Base-by-base conservation (phyloP, 2,888 invertebrate species). In the Euzetes globulus region DNA sequence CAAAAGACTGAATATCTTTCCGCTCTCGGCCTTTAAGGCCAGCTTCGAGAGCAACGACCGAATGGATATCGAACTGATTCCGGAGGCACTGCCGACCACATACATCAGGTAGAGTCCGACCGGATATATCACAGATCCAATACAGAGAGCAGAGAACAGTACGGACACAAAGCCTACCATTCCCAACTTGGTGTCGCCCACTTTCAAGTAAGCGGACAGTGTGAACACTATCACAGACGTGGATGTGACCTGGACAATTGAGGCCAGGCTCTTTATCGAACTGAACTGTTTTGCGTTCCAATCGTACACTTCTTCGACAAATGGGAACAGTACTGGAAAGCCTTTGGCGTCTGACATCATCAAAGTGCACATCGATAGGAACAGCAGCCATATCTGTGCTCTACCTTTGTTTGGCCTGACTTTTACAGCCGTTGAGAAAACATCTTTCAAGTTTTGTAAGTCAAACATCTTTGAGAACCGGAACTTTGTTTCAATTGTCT, bases 271-370 rank as follows among this genome's bases (percentile, higher is more conserved):
- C 13, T 71, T 52, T 15, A 71, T 45, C 17, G 2, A 1, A 33
- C 37, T 71, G 29, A 55, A 71, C 15, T 25, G n/a, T 27, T 71
- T 4, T 6, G 55, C 50, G n/a, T 52, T 11, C 71, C 71, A 71
- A 13, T 19, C 25, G 52, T 22, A 71, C 19, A 37, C 71, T 7
- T 71, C 25, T 41, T 74, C 70, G 13, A 45, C 58, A 27, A 52
- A 74, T 37, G 52, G 74, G 33, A 71, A 74, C 9, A 50, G 41
- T 19, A 74, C 45, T 19, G 70, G 13, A 19, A 33, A 25, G 19
- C 27, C 33, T n/a, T 68, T 55, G 13, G 50, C 37, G 55, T 50
- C 19, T 2, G 22, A 41, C 3, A 45, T 13, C 1, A 22, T 7
- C 4, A 41, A 4, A 0, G 13, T n/a, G 9, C 37, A 41, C 45